Percentiles rank a stretch among this genome's conserved stretches.
phyloP scores from a whole-genome alignment of 2,797 vertebrate species.

The Vireo griseus region DNA sequence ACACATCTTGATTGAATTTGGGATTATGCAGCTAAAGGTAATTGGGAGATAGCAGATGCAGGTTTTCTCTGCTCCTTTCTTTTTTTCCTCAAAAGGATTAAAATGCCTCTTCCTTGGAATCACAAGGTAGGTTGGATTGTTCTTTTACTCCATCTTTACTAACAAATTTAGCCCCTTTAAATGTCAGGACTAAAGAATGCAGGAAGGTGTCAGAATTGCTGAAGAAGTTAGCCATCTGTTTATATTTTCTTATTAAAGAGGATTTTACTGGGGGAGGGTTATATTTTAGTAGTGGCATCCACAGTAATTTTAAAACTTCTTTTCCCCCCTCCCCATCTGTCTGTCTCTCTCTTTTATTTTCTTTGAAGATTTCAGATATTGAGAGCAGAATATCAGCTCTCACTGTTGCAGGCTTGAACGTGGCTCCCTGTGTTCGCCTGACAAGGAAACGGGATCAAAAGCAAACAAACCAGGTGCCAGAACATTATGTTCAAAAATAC shows the following conservation, averaged over 20 bases:
- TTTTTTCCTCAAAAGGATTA: slow-evolving; percentile 17
- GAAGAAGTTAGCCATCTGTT: not conserved
- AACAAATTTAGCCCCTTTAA: not conserved
- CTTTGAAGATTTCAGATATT: slow-evolving; percentile 91
- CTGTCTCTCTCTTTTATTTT: slow-evolving; percentile 40
- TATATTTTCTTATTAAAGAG: not conserved
- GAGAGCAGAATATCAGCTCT: slow-evolving; percentile 96
- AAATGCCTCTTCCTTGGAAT: not conserved
- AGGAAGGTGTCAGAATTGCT: slow-evolving; percentile 15
- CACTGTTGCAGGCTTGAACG: slow-evolving; percentile 92
- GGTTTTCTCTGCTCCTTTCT: not conserved
- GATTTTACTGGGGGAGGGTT: slow-evolving; percentile 24
- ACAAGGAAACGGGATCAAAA: slow-evolving; percentile 80
- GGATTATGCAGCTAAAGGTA: not conserved
- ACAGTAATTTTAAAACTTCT: slow-evolving; percentile 58
- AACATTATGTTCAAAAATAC: slow-evolving; percentile 16
- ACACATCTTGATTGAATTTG: not conserved
- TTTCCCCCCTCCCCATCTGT: slow-evolving; percentile 38
- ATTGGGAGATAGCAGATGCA: not conserved
- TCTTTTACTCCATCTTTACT: not conserved
- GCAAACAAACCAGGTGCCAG: slow-evolving; percentile 84
- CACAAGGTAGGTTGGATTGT: not conserved
- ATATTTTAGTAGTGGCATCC: slow-evolving; percentile 10
- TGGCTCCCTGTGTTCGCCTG: slow-evolving; percentile 85
- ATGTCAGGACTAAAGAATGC: not conserved